These are phyloP conservation scores for Netelia virgata DNA, from an alignment of 2,888 invertebrate species.

Conservation along the genomic window DNA sequence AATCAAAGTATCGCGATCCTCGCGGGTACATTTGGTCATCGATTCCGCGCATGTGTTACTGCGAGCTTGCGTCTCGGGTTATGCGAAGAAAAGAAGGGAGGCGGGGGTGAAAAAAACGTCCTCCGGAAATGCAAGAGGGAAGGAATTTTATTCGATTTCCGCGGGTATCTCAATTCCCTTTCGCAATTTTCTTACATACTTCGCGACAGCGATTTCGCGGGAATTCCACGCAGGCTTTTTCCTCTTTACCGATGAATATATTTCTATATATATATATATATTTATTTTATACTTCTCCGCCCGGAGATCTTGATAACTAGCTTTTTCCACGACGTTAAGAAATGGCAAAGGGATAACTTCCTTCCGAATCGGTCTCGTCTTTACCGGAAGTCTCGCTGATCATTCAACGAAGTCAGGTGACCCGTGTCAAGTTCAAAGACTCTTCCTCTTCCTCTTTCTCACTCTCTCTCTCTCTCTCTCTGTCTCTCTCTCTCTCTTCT, in stretches of 20 bases:
- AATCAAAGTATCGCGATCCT: too few relatives aligned
- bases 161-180: too few relatives aligned
- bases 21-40: too few relatives aligned
- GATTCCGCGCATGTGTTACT: background rate
- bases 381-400: conserved; percentile 56
- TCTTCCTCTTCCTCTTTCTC: conserved; percentile 73
- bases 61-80: conserved; percentile 17
- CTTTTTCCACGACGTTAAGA: background rate
- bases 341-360: background rate
- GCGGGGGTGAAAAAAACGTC: background rate
- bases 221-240: too few relatives aligned
- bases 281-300: too few relatives aligned
- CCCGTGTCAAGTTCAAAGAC: conserved; percentile 84
- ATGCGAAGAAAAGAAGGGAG: conserved; percentile 1
- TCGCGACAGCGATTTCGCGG: too few relatives aligned
- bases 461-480: conserved; percentile 75
- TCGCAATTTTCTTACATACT: too few relatives aligned
- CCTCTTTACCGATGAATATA: too few relatives aligned
- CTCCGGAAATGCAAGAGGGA: too few relatives aligned
- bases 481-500: conserved; percentile 71
- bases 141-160: too few relatives aligned
- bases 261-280: too few relatives aligned
- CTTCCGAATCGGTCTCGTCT: conserved; percentile 3
- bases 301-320: too few relatives aligned
- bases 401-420: conserved; percentile 78